These are phyloP conservation scores for Muscidifurax raptorellus DNA, from an alignment of 1,140 invertebrate species.

Conservation along the genomic window DNA sequence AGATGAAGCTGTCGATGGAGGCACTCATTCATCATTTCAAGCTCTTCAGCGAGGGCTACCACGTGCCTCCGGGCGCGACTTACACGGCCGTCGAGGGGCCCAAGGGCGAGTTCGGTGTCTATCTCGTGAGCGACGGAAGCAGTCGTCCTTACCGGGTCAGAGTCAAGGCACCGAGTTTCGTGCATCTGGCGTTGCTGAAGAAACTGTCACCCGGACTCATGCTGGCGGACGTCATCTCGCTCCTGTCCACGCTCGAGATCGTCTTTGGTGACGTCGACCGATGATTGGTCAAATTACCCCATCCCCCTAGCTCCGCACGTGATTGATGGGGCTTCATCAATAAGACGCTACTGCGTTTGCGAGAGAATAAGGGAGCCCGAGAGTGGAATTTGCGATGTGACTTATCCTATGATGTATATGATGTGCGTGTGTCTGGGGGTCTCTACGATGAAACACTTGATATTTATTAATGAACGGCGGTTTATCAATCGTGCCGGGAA, in stretches of 20 bases:
- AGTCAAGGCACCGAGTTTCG: conserved; percentile 97
- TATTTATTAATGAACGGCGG: no score
- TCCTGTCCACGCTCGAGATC: conserved; percentile 94
- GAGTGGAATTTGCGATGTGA: no score
- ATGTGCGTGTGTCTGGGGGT: no score
- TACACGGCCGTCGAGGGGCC: conserved; percentile 98
- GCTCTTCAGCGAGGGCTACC: conserved; percentile 96
- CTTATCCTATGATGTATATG: no score
- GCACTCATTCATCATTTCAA: conserved; percentile 99
- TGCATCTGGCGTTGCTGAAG: conserved; percentile 92
- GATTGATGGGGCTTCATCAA: neutral
- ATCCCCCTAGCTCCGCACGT: no score
- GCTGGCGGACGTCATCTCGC: conserved; percentile 96
- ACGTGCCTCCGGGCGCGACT: conserved; percentile 96
- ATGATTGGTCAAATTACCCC: conserved; percentile 73
- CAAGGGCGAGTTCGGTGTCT: conserved; percentile 99
- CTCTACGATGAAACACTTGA: no score
- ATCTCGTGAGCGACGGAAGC: conserved; percentile 96
- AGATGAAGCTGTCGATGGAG: conserved; percentile 99
- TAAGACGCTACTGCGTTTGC: no score
- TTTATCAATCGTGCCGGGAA: no score
- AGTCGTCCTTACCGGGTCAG: conserved; percentile 97
- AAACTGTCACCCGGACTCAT: conserved; percentile 90
- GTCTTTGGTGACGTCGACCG: conserved; percentile 98
- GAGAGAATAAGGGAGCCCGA: no score